These are phyloP conservation scores for Hippocampus kuda DNA, from an alignment of 2,797 vertebrate genomes.

Conservation along the genomic window DNA sequence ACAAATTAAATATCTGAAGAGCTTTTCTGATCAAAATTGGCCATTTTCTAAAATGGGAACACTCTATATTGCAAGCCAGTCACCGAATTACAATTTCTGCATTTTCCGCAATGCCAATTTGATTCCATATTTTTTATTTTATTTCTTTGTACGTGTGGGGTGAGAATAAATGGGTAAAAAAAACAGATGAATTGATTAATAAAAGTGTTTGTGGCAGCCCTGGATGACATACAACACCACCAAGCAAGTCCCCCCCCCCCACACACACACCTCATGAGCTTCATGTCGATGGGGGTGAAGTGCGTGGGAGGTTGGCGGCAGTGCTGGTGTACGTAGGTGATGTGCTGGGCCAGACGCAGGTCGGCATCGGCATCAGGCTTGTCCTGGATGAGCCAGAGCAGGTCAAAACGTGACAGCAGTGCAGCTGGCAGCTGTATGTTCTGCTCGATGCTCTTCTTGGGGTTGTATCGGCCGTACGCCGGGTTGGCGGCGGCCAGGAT, in stretches of 20 bases:
- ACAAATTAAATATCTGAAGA: too few relatives aligned
- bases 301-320: constrained; percentile 78
- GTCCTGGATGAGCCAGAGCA: constrained; percentile 92
- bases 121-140: too few relatives aligned
- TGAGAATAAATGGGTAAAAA: too few relatives aligned
- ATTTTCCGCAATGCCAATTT: too few relatives aligned
- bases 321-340: constrained; percentile 92
- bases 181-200: too few relatives aligned
- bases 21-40: too few relatives aligned
- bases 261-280: constrained; percentile 70
- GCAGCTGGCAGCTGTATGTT: constrained; percentile 88
- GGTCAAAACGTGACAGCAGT: constrained; percentile 83
- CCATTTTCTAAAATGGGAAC: too few relatives aligned
- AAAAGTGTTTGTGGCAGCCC: neutral
- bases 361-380: constrained; percentile 79
- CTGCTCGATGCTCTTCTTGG: constrained; percentile 78
- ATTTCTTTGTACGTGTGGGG: too few relatives aligned
- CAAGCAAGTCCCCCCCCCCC: too few relatives aligned
- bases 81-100: too few relatives aligned
- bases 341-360: constrained; percentile 84
- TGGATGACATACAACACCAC: too few relatives aligned
- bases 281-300: constrained; percentile 85
- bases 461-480: constrained; percentile 85
- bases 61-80: too few relatives aligned
- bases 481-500: constrained; percentile 86